Conservation (phyloP, 2,113 vertebrate genomes). For the Trichomycterus rosablanca region DNA sequence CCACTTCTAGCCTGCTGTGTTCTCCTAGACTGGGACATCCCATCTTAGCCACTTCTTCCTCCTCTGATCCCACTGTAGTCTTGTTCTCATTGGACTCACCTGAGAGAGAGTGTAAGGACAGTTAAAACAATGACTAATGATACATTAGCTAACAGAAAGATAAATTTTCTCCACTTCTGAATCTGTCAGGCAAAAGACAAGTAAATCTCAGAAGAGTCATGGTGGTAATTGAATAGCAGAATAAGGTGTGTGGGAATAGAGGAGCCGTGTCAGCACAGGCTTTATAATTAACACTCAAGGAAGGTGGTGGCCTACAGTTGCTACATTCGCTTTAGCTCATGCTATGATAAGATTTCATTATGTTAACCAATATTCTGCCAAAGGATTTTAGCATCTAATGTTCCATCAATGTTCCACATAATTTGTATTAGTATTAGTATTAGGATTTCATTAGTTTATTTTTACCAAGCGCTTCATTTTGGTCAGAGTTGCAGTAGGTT, state of each 20-base stretch:
- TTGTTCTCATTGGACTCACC: slow-evolving; percentile 75
- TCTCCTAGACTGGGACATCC: slow-evolving; percentile 74
- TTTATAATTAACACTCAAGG: slow-evolving; percentile 24
- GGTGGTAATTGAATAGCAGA: slow-evolving; percentile 31
- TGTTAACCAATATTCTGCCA: no score
- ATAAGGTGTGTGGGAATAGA: slow-evolving; percentile 2
- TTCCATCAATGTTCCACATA: no score
- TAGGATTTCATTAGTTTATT: no score
- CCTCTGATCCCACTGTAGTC: slow-evolving; percentile 60
- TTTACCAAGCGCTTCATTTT: no score
- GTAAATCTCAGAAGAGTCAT: slow-evolving; percentile 14
- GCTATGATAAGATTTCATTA: no score
- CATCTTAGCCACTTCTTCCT: slow-evolving; percentile 73
- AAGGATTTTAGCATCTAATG: no score
- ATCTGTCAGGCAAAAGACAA: slow-evolving; percentile 19
- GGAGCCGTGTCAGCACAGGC: neutral
- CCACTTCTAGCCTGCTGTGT: slow-evolving; percentile 64
- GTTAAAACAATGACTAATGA: neutral
- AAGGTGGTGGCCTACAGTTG: slow-evolving; percentile 27
- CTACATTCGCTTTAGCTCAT: slow-evolving; percentile 17
- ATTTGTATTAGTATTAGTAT: no score
- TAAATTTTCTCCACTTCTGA: slow-evolving; percentile 1
- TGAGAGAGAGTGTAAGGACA: slow-evolving; percentile 31
- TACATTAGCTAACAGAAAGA: neutral
- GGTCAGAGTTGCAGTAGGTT: no score